These are phyloP conservation scores for Synergus japonicus DNA, from an alignment of 2,888 invertebrate species.

Conservation along the genomic window DNA sequence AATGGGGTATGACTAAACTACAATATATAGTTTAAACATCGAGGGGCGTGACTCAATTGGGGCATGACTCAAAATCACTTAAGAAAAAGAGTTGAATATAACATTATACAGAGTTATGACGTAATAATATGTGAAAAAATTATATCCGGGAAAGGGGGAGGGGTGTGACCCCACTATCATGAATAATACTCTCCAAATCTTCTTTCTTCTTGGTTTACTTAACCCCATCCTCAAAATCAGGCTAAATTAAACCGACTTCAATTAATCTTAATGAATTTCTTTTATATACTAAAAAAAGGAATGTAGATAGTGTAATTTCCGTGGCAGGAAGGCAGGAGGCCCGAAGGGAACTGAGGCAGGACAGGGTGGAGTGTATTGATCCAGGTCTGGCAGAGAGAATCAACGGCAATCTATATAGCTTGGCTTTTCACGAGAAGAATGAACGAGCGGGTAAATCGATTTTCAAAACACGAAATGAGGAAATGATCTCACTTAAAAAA, in stretches of 20 bases:
- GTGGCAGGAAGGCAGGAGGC: background rate
- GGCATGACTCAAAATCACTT: too few relatives aligned
- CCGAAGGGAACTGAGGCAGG: constrained; percentile 19
- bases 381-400: constrained; percentile 21
- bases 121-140: too few relatives aligned
- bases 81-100: too few relatives aligned
- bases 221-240: too few relatives aligned
- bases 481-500: background rate
- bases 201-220: too few relatives aligned
- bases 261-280: background rate
- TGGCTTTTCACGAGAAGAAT: constrained; percentile 26
- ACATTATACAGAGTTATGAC: too few relatives aligned
- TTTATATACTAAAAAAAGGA: background rate
- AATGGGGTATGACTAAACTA: too few relatives aligned
- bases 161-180: too few relatives aligned
- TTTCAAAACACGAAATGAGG: constrained; percentile 9
- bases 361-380: constrained; percentile 35
- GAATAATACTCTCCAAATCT: too few relatives aligned
- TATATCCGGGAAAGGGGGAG: too few relatives aligned
- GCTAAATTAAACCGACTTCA: background rate
- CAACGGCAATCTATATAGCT: constrained; percentile 37
- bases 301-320: background rate
- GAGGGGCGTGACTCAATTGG: too few relatives aligned
- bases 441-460: constrained; percentile 33
- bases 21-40: too few relatives aligned